Evolutionary conservation across 92 coral and sea anemone species (phyloP).

Genomic region (Porites rus): DNA sequence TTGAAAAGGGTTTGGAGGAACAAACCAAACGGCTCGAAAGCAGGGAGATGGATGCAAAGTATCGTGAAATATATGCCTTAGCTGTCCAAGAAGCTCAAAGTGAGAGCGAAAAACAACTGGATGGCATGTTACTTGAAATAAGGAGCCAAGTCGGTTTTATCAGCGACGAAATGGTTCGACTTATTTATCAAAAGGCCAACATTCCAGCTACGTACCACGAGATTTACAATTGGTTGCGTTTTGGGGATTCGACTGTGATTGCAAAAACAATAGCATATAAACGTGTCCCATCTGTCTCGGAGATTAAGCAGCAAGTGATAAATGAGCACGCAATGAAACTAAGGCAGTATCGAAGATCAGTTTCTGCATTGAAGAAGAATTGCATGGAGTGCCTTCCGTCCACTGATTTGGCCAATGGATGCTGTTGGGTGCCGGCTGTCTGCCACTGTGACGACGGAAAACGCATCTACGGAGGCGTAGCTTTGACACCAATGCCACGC

Average conservation of each 20-base stretch:
- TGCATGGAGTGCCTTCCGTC: conserved; percentile 29
- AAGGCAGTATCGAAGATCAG: neutral
- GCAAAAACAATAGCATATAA: neutral
- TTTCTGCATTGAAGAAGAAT: neutral
- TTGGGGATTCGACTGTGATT: neutral
- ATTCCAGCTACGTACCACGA: conserved; percentile 5
- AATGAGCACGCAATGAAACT: neutral
- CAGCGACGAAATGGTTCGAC: conserved; percentile 33
- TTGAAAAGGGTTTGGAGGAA: conserved; percentile 6
- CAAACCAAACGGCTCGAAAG: neutral
- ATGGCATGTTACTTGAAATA: conserved; percentile 4
- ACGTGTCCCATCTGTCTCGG: neutral
- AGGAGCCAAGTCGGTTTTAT: conserved; percentile 8
- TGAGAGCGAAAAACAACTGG: conserved; percentile 8
- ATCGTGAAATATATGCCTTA: neutral
- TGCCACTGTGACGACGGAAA: conserved; percentile 19
- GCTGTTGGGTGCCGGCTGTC: conserved; percentile 59
- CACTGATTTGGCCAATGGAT: conserved; percentile 11
- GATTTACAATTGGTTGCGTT: neutral
- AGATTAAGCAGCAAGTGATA: neutral
- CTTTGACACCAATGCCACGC: neutral
- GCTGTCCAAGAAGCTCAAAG: neutral
- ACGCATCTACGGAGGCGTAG: conserved; percentile 40
- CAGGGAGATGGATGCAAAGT: neutral
- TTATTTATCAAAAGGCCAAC: conserved; percentile 22